Percentiles rank a stretch among this genome's conserved stretches.
Evolutionary conservation across 2,888 invertebrate genomes (phyloP).

Genomic region (Microdon myrmicae): DNA sequence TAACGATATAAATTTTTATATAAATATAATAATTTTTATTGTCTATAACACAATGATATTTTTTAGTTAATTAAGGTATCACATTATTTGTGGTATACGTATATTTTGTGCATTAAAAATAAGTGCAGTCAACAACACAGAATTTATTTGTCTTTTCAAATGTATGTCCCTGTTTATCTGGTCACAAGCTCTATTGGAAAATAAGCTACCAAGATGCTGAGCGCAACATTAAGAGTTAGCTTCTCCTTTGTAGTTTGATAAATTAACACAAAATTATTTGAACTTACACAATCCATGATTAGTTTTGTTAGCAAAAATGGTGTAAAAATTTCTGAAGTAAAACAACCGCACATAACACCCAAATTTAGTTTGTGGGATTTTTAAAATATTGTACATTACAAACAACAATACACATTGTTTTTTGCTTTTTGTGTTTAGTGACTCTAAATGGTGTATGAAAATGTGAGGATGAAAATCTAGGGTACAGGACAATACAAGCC

Average conservation of each 20-base stretch:
- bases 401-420: too few relatives aligned
- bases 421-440: neutral
- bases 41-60: slow-evolving; percentile 31
- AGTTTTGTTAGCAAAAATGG: slow-evolving; percentile 20
- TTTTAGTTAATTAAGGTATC: slow-evolving; percentile 21
- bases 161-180: slow-evolving; percentile 26
- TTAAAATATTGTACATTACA: too few relatives aligned
- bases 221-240: slow-evolving; percentile 14
- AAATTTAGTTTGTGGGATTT: too few relatives aligned
- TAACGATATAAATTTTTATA: slow-evolving; percentile 27
- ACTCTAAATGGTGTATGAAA: too few relatives aligned
- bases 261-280: slow-evolving; percentile 16
- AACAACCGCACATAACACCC: slow-evolving; percentile 25
- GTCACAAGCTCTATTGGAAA: slow-evolving; percentile 26
- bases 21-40: too few relatives aligned
- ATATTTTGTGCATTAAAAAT: slow-evolving; percentile 42
- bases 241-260: slow-evolving; percentile 11
- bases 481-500: too few relatives aligned
- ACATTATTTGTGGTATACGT: slow-evolving; percentile 19
- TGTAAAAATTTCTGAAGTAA: slow-evolving; percentile 5
- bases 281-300: slow-evolving; percentile 31
- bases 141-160: slow-evolving; percentile 19
- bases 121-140: slow-evolving; percentile 51
- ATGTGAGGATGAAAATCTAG: too few relatives aligned
- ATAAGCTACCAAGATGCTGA: slow-evolving; percentile 32